phyloP scores from a whole-genome alignment of 2,888 invertebrate genomes.

The Falcaria lacertinaria region DNA sequence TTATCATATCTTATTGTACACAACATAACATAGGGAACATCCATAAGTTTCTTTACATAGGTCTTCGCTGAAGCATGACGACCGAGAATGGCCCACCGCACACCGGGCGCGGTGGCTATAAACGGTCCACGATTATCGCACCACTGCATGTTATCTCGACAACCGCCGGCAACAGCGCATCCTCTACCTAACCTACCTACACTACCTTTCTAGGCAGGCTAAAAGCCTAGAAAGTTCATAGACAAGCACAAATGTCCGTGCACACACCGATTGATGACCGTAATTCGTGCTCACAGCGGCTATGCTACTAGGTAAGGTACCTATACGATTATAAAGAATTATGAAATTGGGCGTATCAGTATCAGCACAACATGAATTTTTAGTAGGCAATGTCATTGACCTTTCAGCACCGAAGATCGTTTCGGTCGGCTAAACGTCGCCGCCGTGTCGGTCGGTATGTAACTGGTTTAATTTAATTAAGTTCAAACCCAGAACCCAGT shows the following conservation, averaged over 20 bases:
- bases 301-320: too few relatives aligned
- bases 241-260: background rate
- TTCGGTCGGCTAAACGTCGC: conserved; percentile 65
- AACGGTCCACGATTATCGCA: conserved; percentile 1
- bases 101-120: conserved; percentile 3
- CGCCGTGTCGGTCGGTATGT: too few relatives aligned
- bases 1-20: too few relatives aligned
- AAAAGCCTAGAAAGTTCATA: background rate
- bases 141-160: conserved; percentile 1
- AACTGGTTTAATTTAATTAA: conserved; percentile 64
- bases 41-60: conserved; percentile 8
- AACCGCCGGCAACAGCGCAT: background rate
- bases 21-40: background rate
- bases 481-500: too few relatives aligned
- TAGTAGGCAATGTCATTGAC: conserved; percentile 62
- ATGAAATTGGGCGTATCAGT: background rate
- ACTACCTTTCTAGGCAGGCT: background rate
- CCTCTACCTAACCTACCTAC: background rate
- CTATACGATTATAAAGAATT: too few relatives aligned
- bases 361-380: conserved; percentile 2
- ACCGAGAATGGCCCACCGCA: conserved; percentile 12
- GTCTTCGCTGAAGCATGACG: conserved; percentile 22
- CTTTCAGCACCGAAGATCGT: conserved; percentile 46
- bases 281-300: background rate
- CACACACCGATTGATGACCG: background rate